These are phyloP conservation scores for Vulpes vulpes DNA, from an alignment of 2,113 vertebrate genomes.

Conservation along the genomic window DNA sequence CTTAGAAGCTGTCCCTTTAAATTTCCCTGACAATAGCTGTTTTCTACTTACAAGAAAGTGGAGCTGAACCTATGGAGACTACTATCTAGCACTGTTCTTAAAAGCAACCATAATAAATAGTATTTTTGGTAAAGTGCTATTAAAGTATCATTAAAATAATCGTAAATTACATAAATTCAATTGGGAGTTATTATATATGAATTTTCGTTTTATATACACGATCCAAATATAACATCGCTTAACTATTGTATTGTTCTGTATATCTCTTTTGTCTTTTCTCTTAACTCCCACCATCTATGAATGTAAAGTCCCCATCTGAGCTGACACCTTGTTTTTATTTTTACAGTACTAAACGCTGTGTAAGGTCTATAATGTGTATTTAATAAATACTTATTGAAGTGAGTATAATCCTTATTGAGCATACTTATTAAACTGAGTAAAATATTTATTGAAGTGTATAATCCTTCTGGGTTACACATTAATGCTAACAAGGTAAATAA, in stretches of 20 bases:
- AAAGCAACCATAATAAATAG: background rate
- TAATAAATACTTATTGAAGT: background rate
- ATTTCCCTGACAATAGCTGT: background rate
- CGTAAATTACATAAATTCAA: background rate
- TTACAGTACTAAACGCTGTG: background rate
- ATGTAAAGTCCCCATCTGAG: background rate
- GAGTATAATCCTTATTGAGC: background rate
- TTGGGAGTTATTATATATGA: background rate
- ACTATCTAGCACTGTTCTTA: background rate
- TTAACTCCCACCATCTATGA: background rate
- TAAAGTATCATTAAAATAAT: background rate
- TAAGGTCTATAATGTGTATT: background rate
- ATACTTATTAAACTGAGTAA: background rate
- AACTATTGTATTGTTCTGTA: background rate
- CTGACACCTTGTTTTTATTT: background rate
- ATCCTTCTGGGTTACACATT: background rate
- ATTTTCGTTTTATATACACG: background rate
- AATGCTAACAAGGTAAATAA: background rate
- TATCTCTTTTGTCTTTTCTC: background rate
- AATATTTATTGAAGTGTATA: background rate
- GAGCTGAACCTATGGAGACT: background rate
- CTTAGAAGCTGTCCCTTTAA: background rate
- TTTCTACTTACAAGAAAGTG: background rate
- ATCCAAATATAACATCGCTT: background rate
- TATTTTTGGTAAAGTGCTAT: background rate